A percentile compares a stretch with the other conserved stretches of the same genome.
Conservation (phyloP, 2,797 vertebrate species). For the Champsocephalus esox region DNA sequence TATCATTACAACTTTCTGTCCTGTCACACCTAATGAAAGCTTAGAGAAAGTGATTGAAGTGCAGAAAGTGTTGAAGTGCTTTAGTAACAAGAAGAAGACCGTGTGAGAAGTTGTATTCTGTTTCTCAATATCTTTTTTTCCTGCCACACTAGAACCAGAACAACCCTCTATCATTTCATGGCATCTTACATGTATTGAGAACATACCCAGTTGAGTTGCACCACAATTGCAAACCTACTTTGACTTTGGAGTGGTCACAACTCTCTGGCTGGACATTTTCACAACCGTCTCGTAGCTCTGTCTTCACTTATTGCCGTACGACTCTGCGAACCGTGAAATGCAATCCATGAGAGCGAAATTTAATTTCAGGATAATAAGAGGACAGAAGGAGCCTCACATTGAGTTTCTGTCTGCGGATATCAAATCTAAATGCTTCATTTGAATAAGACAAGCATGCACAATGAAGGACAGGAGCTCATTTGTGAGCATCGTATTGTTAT, state of each 20-base stretch:
- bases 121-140: neutral
- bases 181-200: neutral
- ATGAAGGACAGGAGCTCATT: conserved; percentile 44
- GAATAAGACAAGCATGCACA: conserved; percentile 63
- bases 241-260: conserved; percentile 43
- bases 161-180: neutral
- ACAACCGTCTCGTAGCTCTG: conserved; percentile 54
- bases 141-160: conserved; percentile 17
- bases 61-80: conserved; percentile 1
- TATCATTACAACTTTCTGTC: conserved; percentile 21
- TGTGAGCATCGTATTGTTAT: conserved; percentile 45
- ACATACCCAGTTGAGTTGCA: neutral
- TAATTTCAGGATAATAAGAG: conserved; percentile 80
- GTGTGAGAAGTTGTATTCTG: neutral
- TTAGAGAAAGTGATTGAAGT: neutral
- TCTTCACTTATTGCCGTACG: conserved; percentile 62
- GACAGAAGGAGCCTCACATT: conserved; percentile 72
- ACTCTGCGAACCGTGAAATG: conserved; percentile 78
- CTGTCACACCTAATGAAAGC: conserved; percentile 23
- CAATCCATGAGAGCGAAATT: conserved; percentile 74
- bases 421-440: conserved; percentile 77
- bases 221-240: conserved; percentile 28
- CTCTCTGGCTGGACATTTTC: conserved; percentile 43
- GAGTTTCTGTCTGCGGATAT: conserved; percentile 74
- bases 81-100: conserved; percentile 22